Evolutionary conservation across 1,140 invertebrate species (phyloP).

Genomic region (Listronotus bonariensis): DNA sequence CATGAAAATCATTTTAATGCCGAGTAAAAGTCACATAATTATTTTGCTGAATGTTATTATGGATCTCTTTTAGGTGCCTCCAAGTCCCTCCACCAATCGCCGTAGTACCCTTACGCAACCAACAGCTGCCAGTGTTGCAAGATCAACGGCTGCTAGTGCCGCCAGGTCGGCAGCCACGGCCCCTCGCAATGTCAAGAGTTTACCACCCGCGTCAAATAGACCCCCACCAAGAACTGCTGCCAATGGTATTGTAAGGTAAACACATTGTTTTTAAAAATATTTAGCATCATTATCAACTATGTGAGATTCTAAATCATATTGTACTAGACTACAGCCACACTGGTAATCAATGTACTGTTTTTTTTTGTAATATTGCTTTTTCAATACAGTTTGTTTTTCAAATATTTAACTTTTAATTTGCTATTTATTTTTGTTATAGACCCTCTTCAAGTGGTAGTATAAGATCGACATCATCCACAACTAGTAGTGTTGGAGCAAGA

Average conservation of each 20-base stretch:
- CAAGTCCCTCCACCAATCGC: slow-evolving; percentile 50
- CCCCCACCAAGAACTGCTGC: slow-evolving; percentile 26
- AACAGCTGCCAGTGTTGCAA: slow-evolving; percentile 52
- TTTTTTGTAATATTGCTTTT: not conserved
- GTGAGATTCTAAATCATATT: too few relatives aligned
- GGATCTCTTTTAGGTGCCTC: slow-evolving; percentile 42
- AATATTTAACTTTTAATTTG: too few relatives aligned
- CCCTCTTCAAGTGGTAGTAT: slow-evolving; percentile 29
- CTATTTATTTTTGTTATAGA: slow-evolving; percentile 1
- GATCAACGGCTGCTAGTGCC: slow-evolving; percentile 51
- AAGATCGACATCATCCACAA: slow-evolving; percentile 12
- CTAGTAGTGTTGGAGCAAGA: slow-evolving; percentile 11
- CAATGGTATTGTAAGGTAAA: slow-evolving; percentile 24
- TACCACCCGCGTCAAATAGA: slow-evolving; percentile 16
- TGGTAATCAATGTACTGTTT: not conserved
- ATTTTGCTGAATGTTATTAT: too few relatives aligned
- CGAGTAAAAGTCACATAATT: too few relatives aligned
- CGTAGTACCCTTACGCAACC: slow-evolving; percentile 53
- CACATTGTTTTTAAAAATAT: not conserved
- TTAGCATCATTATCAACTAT: too few relatives aligned
- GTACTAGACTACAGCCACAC: not conserved
- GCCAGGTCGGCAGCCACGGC: slow-evolving; percentile 31
- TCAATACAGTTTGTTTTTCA: not conserved
- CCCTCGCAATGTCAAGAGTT: slow-evolving; percentile 20
- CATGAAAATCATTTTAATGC: too few relatives aligned